These are phyloP conservation scores for Bradypus variegatus DNA, from an alignment of 2,797 vertebrate genomes.

Conservation along the genomic window DNA sequence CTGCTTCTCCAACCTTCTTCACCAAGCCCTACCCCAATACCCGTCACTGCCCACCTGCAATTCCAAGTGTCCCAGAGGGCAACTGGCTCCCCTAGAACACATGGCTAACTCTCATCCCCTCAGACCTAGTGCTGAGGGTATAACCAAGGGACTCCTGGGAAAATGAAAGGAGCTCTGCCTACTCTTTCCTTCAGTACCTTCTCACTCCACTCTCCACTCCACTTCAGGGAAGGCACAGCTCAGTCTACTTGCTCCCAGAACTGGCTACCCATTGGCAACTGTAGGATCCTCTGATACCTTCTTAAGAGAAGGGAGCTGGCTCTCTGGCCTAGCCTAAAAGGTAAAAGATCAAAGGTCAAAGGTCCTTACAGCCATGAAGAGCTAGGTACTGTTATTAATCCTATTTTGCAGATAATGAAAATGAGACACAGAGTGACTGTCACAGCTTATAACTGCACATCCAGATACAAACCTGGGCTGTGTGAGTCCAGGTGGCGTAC, in stretches of 20 bases:
- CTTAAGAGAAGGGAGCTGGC: constrained; percentile 30
- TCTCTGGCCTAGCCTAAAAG: constrained; percentile 28
- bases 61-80: neutral
- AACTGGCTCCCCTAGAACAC: neutral
- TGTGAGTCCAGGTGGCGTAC: neutral
- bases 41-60: neutral
- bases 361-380: neutral
- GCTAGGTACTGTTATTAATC: neutral
- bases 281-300: neutral
- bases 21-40: neutral
- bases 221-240: neutral
- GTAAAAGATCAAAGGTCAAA: constrained; percentile 42
- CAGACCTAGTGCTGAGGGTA: neutral
- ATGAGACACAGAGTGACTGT: neutral
- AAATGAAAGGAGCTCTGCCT: neutral
- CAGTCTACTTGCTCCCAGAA: neutral
- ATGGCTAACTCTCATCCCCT: neutral
- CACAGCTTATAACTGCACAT: neutral
- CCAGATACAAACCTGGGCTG: neutral
- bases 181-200: constrained; percentile 18
- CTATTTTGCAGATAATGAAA: constrained; percentile 22
- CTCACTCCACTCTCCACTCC: neutral
- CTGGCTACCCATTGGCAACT: neutral
- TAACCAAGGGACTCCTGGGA: neutral
- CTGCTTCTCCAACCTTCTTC: neutral